phyloP scores from a whole-genome alignment of 2,888 invertebrate species.

The Poecilus cupreus region DNA sequence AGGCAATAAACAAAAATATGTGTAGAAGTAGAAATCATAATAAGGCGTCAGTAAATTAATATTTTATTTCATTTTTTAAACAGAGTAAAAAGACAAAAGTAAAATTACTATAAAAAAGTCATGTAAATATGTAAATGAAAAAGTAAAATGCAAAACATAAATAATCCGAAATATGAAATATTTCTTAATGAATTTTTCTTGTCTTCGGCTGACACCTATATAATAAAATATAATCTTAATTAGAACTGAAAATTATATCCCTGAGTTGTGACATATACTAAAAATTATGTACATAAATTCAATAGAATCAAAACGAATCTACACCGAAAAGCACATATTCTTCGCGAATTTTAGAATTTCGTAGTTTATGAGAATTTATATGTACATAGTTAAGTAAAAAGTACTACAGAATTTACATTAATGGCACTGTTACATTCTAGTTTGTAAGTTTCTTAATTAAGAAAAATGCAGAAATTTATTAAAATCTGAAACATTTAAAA shows the following conservation, averaged over 20 bases:
- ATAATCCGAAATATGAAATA: background rate
- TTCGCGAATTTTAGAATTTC: conserved; percentile 49
- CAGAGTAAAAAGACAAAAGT: background rate
- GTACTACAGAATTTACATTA: conserved; percentile 39
- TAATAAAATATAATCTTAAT: conserved; percentile 24
- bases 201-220: background rate
- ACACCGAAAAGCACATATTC: conserved; percentile 11
- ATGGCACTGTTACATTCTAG: conserved; percentile 52
- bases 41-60: background rate
- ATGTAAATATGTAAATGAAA: background rate
- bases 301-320: background rate
- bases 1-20: background rate
- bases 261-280: conserved; percentile 53
- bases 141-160: background rate
- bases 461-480: conserved; percentile 29
- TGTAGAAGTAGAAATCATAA: background rate
- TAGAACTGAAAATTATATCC: conserved; percentile 51
- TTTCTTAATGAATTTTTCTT: background rate
- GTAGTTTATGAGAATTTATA: conserved; percentile 20
- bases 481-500: conserved; percentile 1
- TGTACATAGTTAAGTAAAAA: conserved; percentile 39
- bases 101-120: background rate
- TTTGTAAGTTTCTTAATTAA: conserved; percentile 25
- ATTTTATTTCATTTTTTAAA: background rate
- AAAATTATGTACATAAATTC: conserved; percentile 32